These are phyloP conservation scores for Liposcelis brunnea DNA, from an alignment of 2,888 invertebrate species.

Conservation along the genomic window DNA sequence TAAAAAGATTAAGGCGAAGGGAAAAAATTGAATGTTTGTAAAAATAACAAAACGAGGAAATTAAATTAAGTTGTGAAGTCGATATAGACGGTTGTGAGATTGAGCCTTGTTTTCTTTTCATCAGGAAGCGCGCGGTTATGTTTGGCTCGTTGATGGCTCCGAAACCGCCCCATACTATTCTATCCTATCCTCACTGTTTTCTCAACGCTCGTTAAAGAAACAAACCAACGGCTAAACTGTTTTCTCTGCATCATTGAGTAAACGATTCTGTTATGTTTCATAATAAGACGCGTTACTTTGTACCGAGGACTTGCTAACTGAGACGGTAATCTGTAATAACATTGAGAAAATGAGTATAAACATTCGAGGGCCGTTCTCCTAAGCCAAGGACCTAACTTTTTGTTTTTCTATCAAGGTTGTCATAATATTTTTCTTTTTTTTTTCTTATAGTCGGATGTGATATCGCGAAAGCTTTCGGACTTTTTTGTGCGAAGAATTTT, in stretches of 20 bases:
- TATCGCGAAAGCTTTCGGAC: not conserved
- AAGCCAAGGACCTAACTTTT: conserved; percentile 5
- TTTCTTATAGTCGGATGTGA: not conserved
- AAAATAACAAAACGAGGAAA: conserved; percentile 3
- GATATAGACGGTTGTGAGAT: not conserved
- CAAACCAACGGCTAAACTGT: conserved; percentile 21
- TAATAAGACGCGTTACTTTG: conserved; percentile 36
- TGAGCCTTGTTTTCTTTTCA: not conserved
- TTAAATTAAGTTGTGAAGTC: not conserved
- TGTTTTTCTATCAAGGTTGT: conserved; percentile 5
- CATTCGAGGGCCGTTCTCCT: not conserved
- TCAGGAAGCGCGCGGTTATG: not conserved
- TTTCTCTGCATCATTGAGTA: conserved; percentile 51
- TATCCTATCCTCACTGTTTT: conserved; percentile 4
- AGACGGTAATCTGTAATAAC: conserved; percentile 1
- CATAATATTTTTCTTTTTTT: conserved; percentile 4
- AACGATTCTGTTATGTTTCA: conserved; percentile 71
- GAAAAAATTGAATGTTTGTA: not conserved
- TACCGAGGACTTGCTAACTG: too few relatives aligned
- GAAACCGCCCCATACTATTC: conserved; percentile 1
- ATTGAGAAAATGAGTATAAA: conserved; percentile 1
- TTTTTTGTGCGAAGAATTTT: not conserved
- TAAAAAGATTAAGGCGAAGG: too few relatives aligned
- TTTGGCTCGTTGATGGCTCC: not conserved
- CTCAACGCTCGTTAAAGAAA: conserved; percentile 3